Evolutionary conservation across 2,113 vertebrate species (phyloP), one percentile per base, ranked within the genome.

Genomic region (Boulengeromyrus knoepffleri): DNA sequence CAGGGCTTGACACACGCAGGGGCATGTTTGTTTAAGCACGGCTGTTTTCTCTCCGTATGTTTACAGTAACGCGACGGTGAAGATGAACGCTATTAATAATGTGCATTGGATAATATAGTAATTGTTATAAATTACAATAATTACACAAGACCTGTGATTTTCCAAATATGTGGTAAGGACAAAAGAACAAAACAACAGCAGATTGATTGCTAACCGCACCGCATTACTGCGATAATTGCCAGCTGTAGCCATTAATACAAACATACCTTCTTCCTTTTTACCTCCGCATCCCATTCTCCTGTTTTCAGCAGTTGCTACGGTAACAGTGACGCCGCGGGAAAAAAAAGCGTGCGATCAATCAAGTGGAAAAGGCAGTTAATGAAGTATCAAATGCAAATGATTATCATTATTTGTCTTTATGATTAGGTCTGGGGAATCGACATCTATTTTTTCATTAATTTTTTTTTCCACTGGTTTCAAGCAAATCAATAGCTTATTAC

Each of bases 321-420:
- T 92, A 93, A 92, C 89, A 89, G 86, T 90, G 49, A 85, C 50
- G 58, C 89, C 24, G 70, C 36, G 31, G 36, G 1, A 89, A 90
- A 90, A 87, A 49, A 90, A 47, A 90, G 45, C 91, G 91, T 87
- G 89, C 93, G 93, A 94, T 94, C 94, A 93, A 90, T 90, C 92
- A 89, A 90, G 91, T 94, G 90, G 80, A 95, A 95, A 93, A 90
- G 92, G 77, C 92, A 93, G 49, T 93, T 95, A 95, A 96, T 96
- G 95, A 95, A 95, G 93, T 93, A 94, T 93, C 91, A 94, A 95
- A 95, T 96, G 91, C 85, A 92, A 93, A 94, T 95, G 92, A 95
- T 95, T 93, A 93, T 89, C 92, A 94, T 95, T 95, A 93, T 93
- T 91, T 90, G 89, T 89, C 77, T 91, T 21, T 92, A 91, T 91